These are phyloP conservation scores for Neoniphon sammara DNA, from an alignment of 2,797 vertebrate genomes.

Conservation along the genomic window DNA sequence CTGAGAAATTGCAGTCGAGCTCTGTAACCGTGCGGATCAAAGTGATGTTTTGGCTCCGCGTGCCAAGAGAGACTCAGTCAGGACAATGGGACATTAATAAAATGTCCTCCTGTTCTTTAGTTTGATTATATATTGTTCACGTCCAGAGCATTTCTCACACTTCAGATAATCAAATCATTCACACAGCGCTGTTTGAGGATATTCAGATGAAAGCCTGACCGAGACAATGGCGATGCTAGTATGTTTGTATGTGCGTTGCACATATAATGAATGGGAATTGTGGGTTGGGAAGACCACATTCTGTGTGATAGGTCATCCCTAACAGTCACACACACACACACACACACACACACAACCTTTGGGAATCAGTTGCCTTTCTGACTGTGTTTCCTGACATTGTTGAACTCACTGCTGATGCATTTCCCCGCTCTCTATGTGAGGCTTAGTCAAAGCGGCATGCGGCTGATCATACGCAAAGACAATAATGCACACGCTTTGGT, in stretches of 20 bases:
- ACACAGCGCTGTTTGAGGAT: background rate
- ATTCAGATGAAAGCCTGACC: background rate
- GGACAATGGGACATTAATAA: slow-evolving; percentile 18
- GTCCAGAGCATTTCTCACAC: slow-evolving; percentile 33
- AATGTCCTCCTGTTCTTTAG: background rate
- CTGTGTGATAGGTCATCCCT: slow-evolving; percentile 32
- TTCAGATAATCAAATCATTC: background rate
- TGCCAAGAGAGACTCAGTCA: slow-evolving; percentile 3
- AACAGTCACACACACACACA: slow-evolving; percentile 17
- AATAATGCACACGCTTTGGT: background rate
- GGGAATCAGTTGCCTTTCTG: slow-evolving; percentile 58
- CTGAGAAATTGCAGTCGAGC: slow-evolving; percentile 1
- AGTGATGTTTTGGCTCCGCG: background rate
- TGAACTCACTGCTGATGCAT: slow-evolving; percentile 66
- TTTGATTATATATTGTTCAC: slow-evolving; percentile 28
- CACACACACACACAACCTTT: slow-evolving; percentile 24
- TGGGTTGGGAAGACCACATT: slow-evolving; percentile 2
- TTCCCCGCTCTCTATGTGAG: slow-evolving; percentile 62
- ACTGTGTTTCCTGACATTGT: slow-evolving; percentile 77
- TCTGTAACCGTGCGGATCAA: background rate
- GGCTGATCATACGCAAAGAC: slow-evolving; percentile 36
- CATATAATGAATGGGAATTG: slow-evolving; percentile 24
- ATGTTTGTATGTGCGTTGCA: slow-evolving; percentile 25
- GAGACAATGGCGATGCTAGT: slow-evolving; percentile 3
- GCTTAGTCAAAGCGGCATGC: slow-evolving; percentile 9